These are phyloP conservation scores for Ellobium chinense DNA, from an alignment of 2,888 invertebrate species.

Conservation along the genomic window DNA sequence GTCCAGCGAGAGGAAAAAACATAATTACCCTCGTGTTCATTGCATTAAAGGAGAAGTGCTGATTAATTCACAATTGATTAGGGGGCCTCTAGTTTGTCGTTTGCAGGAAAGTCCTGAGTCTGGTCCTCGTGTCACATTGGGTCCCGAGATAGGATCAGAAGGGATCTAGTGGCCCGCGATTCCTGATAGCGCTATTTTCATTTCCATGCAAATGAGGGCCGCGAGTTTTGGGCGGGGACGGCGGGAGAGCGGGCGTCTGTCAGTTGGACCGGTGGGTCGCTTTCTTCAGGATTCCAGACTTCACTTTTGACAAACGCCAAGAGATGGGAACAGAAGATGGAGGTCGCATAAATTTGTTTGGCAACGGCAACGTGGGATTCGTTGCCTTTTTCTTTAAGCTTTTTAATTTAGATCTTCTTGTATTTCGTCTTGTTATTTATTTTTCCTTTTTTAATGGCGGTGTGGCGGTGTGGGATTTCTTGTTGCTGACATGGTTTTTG, in stretches of 20 bases:
- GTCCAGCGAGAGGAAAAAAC: slow-evolving; percentile 28
- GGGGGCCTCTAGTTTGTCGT: slow-evolving; percentile 24
- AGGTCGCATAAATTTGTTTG: slow-evolving; percentile 37
- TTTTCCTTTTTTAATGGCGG: slow-evolving; percentile 20
- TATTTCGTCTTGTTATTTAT: not conserved
- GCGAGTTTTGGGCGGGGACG: not conserved
- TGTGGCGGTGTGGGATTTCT: too few relatives aligned
- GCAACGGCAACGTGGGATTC: not conserved
- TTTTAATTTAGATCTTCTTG: not conserved
- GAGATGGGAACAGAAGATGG: slow-evolving; percentile 36
- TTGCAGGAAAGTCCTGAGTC: slow-evolving; percentile 29
- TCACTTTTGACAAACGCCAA: slow-evolving; percentile 40
- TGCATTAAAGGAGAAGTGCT: slow-evolving; percentile 60
- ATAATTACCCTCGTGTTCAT: slow-evolving; percentile 55
- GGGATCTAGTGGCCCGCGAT: slow-evolving; percentile 22
- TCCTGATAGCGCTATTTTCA: slow-evolving; percentile 42
- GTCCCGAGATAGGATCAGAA: slow-evolving; percentile 36
- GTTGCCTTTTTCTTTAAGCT: slow-evolving; percentile 1
- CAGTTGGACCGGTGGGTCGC: slow-evolving; percentile 17
- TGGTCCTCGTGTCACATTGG: slow-evolving; percentile 30
- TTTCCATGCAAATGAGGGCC: slow-evolving; percentile 47
- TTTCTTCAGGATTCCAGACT: slow-evolving; percentile 29
- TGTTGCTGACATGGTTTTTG: not conserved
- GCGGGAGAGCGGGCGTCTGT: not conserved
- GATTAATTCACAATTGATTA: slow-evolving; percentile 72